These are phyloP conservation scores for Tonatia bakeri DNA, from an alignment of 2,113 vertebrate genomes.

Conservation along the genomic window DNA sequence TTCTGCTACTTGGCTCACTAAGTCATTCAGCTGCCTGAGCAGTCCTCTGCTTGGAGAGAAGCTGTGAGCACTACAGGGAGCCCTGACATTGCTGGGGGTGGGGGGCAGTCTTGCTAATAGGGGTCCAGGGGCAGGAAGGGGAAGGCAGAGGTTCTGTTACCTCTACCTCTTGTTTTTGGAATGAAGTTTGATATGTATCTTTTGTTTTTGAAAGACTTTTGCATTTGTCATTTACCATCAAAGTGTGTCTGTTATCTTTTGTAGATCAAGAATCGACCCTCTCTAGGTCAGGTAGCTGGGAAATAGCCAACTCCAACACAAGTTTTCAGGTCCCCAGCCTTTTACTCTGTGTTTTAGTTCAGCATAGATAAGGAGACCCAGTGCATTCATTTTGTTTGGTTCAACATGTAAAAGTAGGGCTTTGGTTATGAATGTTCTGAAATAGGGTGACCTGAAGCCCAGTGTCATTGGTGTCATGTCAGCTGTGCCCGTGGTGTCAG, in stretches of 20 bases:
- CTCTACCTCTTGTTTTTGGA: neutral
- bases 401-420: neutral
- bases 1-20: neutral
- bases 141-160: neutral
- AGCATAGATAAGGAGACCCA: neutral
- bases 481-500: neutral
- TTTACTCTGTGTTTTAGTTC: neutral
- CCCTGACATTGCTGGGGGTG: neutral
- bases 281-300: neutral
- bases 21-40: neutral
- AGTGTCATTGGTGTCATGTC: neutral
- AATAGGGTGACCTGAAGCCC: neutral
- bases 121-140: neutral
- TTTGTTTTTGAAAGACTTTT: neutral
- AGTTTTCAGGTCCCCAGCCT: neutral
- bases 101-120: neutral
- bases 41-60: neutral
- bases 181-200: neutral
- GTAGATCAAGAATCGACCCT: neutral
- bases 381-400: neutral
- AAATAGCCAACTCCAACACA: neutral
- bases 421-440: neutral
- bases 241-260: neutral
- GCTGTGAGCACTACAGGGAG: neutral
- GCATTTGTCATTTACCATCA: neutral